Evolutionary conservation across 1,140 invertebrate genomes (phyloP).

Genomic region (Anastatus disparis): DNA sequence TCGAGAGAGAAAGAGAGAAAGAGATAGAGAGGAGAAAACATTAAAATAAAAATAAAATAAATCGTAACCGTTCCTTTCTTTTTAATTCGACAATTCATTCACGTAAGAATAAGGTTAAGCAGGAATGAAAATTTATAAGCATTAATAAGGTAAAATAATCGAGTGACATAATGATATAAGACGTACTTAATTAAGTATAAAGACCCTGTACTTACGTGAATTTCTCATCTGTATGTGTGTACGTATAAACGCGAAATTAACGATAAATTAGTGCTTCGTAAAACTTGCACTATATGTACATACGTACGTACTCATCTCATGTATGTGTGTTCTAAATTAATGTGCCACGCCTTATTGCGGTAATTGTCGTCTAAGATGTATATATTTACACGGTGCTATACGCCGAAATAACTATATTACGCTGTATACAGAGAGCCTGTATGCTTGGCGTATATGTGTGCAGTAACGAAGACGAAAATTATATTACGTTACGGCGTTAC

Average conservation of each 20-base stretch:
- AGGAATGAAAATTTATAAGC: background rate
- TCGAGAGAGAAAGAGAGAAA: too few relatives aligned
- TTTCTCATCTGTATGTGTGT: too few relatives aligned
- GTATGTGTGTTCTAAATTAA: constrained; percentile 12
- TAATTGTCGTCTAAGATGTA: constrained; percentile 20
- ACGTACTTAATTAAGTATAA: constrained; percentile 7
- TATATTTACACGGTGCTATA: constrained; percentile 17
- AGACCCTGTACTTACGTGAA: too few relatives aligned
- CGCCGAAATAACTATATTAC: background rate
- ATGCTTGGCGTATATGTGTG: too few relatives aligned
- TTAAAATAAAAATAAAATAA: too few relatives aligned
- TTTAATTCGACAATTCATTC: too few relatives aligned
- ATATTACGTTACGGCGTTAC: too few relatives aligned
- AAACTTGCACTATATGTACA: background rate
- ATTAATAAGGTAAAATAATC: constrained; percentile 6
- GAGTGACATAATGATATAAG: constrained; percentile 3
- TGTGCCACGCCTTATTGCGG: constrained; percentile 33
- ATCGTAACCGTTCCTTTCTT: too few relatives aligned
- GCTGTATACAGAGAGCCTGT: background rate
- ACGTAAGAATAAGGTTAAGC: too few relatives aligned
- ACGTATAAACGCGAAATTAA: constrained; percentile 36
- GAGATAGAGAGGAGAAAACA: too few relatives aligned
- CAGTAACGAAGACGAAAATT: too few relatives aligned
- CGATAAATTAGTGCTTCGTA: constrained; percentile 11
- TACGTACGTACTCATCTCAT: too few relatives aligned